These are phyloP conservation scores for Solenopsis invicta DNA, from an alignment of 1,140 invertebrate genomes.

Conservation along the genomic window DNA sequence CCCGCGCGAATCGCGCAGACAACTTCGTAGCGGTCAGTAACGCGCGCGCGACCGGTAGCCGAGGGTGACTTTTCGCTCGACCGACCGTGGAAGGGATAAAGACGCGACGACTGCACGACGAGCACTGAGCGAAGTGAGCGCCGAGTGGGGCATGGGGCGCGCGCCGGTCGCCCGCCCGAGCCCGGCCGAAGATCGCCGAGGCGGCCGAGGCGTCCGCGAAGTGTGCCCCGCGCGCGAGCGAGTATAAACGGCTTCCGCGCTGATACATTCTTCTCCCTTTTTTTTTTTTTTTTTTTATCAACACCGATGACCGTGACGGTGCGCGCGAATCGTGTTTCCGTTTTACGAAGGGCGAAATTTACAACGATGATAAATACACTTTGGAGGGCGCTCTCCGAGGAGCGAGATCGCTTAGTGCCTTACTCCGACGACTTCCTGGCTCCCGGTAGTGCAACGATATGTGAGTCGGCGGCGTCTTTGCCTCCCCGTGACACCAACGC, in stretches of 20 bases:
- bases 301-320: slow-evolving; percentile 23
- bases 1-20: neutral
- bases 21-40: neutral
- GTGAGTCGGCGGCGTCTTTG: neutral
- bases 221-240: slow-evolving; percentile 13
- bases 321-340: slow-evolving; percentile 8
- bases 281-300: neutral
- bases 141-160: slow-evolving; percentile 73
- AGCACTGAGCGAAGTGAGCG: slow-evolving; percentile 68
- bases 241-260: slow-evolving; percentile 15
- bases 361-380: slow-evolving; percentile 24
- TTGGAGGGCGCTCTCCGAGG: neutral
- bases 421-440: neutral
- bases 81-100: slow-evolving; percentile 28
- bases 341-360: slow-evolving; percentile 29
- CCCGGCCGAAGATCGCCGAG: slow-evolving; percentile 59
- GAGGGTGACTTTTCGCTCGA: slow-evolving; percentile 49
- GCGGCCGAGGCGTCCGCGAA: slow-evolving; percentile 38
- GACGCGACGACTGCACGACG: slow-evolving; percentile 71
- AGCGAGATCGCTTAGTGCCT: slow-evolving; percentile 7
- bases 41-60: slow-evolving; percentile 18
- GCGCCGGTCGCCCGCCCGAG: slow-evolving; percentile 71
- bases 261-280: neutral
- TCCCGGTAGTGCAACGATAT: neutral
- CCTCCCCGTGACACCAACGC: neutral